These are phyloP conservation scores for Elgaria multicarinata DNA, from an alignment of 2,113 vertebrate genomes.

Conservation along the genomic window DNA sequence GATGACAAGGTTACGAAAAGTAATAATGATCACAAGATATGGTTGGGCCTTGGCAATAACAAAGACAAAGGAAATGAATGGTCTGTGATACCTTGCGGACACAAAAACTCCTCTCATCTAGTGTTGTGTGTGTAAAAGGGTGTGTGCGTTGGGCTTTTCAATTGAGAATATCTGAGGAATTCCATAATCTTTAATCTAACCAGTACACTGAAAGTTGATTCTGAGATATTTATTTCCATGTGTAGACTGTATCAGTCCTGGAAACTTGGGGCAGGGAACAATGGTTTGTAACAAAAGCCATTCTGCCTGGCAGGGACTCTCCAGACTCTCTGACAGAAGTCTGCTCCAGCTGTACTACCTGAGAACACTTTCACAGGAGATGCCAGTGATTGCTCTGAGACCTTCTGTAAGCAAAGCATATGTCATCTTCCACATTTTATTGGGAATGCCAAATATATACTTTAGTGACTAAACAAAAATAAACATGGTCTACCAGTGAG, in stretches of 20 bases:
- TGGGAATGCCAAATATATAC: neutral
- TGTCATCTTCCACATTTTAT: neutral
- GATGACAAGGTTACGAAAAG: slow-evolving; percentile 1
- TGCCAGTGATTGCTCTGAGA: too few relatives aligned
- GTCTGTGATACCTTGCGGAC: neutral
- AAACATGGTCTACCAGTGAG: too few relatives aligned
- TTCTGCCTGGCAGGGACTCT: too few relatives aligned
- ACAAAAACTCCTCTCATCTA: neutral
- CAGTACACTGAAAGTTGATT: neutral
- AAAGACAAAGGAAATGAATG: neutral
- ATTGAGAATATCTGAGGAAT: neutral
- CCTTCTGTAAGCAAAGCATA: neutral
- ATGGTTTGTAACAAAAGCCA: neutral
- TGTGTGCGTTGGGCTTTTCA: neutral
- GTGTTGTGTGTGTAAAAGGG: neutral
- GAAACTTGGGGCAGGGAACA: neutral
- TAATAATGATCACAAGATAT: neutral
- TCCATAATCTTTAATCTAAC: neutral
- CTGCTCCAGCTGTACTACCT: too few relatives aligned
- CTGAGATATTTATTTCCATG: neutral
- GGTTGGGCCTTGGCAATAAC: neutral
- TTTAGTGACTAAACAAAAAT: too few relatives aligned
- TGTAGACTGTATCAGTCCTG: neutral
- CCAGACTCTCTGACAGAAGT: too few relatives aligned
- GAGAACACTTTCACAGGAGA: too few relatives aligned